Evolutionary conservation across 1,140 invertebrate species (phyloP).

Genomic region (Stegodyphus dumicola): DNA sequence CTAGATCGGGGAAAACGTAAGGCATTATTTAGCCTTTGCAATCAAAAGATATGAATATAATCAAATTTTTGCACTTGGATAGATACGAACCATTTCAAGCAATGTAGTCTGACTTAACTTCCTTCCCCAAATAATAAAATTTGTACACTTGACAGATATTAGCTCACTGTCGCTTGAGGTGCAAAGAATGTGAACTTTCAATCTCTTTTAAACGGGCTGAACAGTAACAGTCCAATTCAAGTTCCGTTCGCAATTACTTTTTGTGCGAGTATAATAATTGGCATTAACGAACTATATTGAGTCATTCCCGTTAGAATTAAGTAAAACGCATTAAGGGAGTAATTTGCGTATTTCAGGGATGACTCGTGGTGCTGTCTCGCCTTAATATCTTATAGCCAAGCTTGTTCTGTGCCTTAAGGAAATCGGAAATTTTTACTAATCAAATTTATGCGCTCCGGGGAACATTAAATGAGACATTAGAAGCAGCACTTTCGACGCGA

Average conservation of each 20-base stretch:
- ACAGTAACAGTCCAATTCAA: too few species aligned
- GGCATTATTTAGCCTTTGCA: too few species aligned
- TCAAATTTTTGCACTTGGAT: too few species aligned
- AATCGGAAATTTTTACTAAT: conserved; percentile 55
- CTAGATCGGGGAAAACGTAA: too few species aligned
- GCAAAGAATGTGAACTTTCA: too few species aligned
- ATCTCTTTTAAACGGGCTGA: too few species aligned
- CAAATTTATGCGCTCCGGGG: conserved; percentile 32
- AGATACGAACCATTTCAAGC: too few species aligned
- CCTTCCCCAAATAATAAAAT: too few species aligned
- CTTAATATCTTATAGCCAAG: conserved; percentile 17
- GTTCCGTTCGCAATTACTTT: conserved; percentile 38
- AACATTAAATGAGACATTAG: conserved; percentile 20
- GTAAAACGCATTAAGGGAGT: conserved; percentile 40
- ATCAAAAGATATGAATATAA: too few species aligned
- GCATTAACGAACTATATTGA: conserved; percentile 48
- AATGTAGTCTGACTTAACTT: too few species aligned
- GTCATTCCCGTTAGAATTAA: conserved; percentile 32
- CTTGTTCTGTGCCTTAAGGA: conserved; percentile 17
- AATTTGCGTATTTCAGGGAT: conserved; percentile 41
- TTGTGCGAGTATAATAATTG: conserved; percentile 29
- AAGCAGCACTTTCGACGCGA: neutral
- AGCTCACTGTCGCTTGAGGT: too few species aligned
- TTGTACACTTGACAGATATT: too few species aligned
- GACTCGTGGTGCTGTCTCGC: neutral